These are phyloP conservation scores for Drosophila meridionalis DNA, from an alignment of 2,888 invertebrate genomes.

Conservation along the genomic window DNA sequence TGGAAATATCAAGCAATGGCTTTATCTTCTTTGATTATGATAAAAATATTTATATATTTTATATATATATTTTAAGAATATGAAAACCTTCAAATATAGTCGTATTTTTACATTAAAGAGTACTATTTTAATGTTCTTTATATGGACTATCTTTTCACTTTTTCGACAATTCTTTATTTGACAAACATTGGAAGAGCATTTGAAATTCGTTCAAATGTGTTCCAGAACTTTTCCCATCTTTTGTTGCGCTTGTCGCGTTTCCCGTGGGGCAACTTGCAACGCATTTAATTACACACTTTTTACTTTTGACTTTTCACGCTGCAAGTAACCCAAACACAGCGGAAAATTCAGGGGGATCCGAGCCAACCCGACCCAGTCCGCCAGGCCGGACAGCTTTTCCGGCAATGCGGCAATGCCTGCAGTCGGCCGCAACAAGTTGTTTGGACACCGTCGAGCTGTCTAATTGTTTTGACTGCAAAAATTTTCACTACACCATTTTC, in stretches of 20 bases:
- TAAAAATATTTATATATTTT: too few species aligned
- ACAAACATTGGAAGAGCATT: neutral
- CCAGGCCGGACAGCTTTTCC: constrained; percentile 32
- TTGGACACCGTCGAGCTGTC: constrained; percentile 49
- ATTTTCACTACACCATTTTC: constrained; percentile 69
- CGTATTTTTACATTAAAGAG: too few species aligned
- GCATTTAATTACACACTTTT: constrained; percentile 64
- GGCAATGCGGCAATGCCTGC: constrained; percentile 20
- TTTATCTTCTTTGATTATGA: too few species aligned
- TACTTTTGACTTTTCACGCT: constrained; percentile 45
- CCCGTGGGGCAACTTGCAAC: constrained; percentile 37
- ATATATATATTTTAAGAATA: too few species aligned
- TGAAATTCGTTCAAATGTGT: neutral
- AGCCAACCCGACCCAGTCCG: neutral
- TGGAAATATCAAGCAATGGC: too few species aligned
- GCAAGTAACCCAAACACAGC: constrained; percentile 27
- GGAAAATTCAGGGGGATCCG: constrained; percentile 24
- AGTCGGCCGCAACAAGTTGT: constrained; percentile 63
- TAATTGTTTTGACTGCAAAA: constrained; percentile 71
- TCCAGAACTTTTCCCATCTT: neutral
- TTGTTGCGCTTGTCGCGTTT: constrained; percentile 32
- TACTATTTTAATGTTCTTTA: too few species aligned
- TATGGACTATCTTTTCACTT: too few species aligned
- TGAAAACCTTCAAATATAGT: too few species aligned
- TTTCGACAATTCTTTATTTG: neutral